Evolutionary conservation across 2,797 vertebrate species (phyloP), one percentile per base, ranked within the genome.

Genomic region (Melanotaenia trifasciata): DNA sequence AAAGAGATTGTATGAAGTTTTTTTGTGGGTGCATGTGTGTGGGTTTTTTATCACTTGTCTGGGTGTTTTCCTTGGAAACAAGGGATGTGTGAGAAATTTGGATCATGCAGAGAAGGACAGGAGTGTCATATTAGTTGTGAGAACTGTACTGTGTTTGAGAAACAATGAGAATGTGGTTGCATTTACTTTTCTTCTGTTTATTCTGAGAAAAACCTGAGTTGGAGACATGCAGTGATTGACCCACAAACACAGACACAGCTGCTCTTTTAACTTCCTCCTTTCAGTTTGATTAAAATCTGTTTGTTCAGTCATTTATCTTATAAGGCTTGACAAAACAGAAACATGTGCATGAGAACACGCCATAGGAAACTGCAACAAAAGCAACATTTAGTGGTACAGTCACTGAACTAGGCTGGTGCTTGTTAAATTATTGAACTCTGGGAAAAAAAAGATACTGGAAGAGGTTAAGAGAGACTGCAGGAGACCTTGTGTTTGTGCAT

Each of bases 401-500:
- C 86, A 70, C 64, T 75, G 67, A 84, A 77, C 68, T 76, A 70
- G 83, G 81, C 80, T 79, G 83, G 71, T 70, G 78, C 89, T 84
- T 86, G 86, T 89, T 94, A 78, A 94, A 93, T 93, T 90, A 93
- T 91, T 90, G 77, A 92, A 87, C 76, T 78, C 69, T 80, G 64
- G 70, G 80, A 84, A 84, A 68, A 84, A 86, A 67, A 51, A 61
- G 79, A 72, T 73, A 69, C 76, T 83, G 84, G 82, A 92, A 75
- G 86, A 90, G 80, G 80, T 84, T 86, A 79, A 89, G 78, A 89
- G 83, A 84, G 79, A 76, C 84, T 70, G 84, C 67, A 70, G 76
- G 62, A 67, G 67, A 66, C n/a, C 8, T 30, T 58, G 67, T 78
- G 50, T 66, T 85, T 74, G 16, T 66, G 69, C 84, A 68, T 32